Evolutionary conservation across 2,113 vertebrate species (phyloP).

Genomic region (Terrapene triunguis): DNA sequence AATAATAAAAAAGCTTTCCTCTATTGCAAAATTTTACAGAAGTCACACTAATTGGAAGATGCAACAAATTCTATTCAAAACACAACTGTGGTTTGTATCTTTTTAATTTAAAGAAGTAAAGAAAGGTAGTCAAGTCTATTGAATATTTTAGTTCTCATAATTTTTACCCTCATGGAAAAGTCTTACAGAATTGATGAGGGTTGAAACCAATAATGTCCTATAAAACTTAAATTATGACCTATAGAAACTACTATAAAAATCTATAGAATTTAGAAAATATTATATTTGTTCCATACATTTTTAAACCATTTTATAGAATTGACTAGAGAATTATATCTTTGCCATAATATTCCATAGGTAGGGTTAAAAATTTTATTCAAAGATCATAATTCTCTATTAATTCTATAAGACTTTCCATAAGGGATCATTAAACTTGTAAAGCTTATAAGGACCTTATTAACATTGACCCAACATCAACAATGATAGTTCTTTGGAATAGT

Average conservation of each 20-base stretch:
- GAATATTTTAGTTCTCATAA: not conserved
- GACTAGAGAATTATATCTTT: not conserved
- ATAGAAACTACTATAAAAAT: not conserved
- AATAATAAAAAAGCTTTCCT: not conserved
- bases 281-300: not conserved
- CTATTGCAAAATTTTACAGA: not conserved
- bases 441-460: not conserved
- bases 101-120: not conserved
- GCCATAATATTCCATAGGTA: not conserved
- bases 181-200: not conserved
- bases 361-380: not conserved
- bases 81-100: not conserved
- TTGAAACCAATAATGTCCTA: not conserved
- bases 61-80: not conserved
- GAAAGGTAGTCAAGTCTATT: not conserved
- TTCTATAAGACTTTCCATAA: not conserved
- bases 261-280: not conserved
- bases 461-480: not conserved
- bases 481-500: not conserved
- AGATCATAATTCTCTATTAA: not conserved
- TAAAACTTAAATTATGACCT: not conserved
- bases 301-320: not conserved
- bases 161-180: not conserved
- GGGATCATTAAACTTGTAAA: not conserved
- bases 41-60: not conserved